Evolutionary conservation across 2,797 vertebrate genomes (phyloP), one percentile per base, ranked within the genome.

Genomic region (Petrocephalus sullivani): DNA sequence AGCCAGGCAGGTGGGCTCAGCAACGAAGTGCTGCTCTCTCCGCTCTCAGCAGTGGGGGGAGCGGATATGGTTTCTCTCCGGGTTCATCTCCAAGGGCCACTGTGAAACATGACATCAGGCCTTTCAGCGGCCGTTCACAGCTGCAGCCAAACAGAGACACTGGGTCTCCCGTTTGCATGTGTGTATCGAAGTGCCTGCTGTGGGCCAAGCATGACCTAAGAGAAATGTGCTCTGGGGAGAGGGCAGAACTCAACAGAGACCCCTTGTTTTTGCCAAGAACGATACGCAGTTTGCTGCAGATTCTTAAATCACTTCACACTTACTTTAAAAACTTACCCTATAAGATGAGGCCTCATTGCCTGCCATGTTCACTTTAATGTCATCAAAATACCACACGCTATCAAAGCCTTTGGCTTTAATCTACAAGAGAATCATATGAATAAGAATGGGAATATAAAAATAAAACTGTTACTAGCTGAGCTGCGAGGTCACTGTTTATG

Each of bases 31-130:
- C 91, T 90, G 91, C 91, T 91, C 91, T 91, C 91, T 87, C 16
- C 87, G 88, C 88, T 53, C 87, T 89, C 71, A 46, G 90, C 90
- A 88, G 88, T 89, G 12, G 28, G 61, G 91, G 21, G 88, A 67
- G n/a, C 84, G 90, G 93, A 93, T 94, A 92, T 86, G 89, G 91
- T 94, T 94, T 93, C 93, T 10, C 64, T 87, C 87, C 92, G 90
- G 91, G 9, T 87, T 78, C 28, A 51, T 89, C 89, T 88, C 90
- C 60, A 87, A 4, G 89, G 92, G 92, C 90, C 88, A 64, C 91
- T 88, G 92, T 93, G 92, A 92, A 88, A 89, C 90, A 93, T 93
- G 93, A 94, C 93, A 93, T 93, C 94, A 94, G 92, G 92, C 90
- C 91, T 90, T 91, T 90, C 87, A 60, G 92, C 92, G 93, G 93